Base-by-base conservation (phyloP, 1,140 invertebrate genomes). In the Varroa destructor region DNA sequence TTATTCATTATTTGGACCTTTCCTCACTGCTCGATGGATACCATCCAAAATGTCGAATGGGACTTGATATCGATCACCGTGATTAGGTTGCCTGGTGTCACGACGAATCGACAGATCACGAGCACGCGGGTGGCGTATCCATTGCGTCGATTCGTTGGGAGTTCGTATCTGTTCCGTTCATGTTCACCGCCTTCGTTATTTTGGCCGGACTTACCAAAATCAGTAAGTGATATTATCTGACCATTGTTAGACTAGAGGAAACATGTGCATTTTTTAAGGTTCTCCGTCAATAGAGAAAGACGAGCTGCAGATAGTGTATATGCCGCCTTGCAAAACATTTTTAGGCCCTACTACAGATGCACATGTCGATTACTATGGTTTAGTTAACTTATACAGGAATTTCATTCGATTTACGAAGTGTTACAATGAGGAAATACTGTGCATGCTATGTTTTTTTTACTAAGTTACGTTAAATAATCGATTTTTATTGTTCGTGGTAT, bases 201-300 rank as follows among this genome's bases (percentile, higher is more conserved):
- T 76, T 85, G 12, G 83, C 84, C 25, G 83, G 83, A 70, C 74
- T 86, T 43, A 82, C 83, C 56, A 85, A 85, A 80, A 80, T 85
- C 51, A 81, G 84, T 85, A 77, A 81, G 82, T 77, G 71, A 56
- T 51, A 57, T 55, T 72, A 51, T 46, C 10, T 25, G 25, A 25
- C 25, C 25, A 25, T 25, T 25, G 25, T 25, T 25, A 25, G 25
- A 25, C 25, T 25, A 25, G 25, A 25, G 25, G 25, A 25, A 25
- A 25, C 25, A 25, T 25, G 25, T 25, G 25, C 56, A 51, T 25
- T 71, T 71, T 6, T 51, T 71, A 36, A 14, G 46, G 55, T n/a
- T 12, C 12, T n/a, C n/a, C 37, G 72, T 71, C 40, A 70, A n/a
- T 74, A 43, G 5, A 75, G 25, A 40, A 4, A 40, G 54, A 71